Base-by-base conservation (phyloP, 2,888 invertebrate genomes). In the Tiphia femorata region DNA sequence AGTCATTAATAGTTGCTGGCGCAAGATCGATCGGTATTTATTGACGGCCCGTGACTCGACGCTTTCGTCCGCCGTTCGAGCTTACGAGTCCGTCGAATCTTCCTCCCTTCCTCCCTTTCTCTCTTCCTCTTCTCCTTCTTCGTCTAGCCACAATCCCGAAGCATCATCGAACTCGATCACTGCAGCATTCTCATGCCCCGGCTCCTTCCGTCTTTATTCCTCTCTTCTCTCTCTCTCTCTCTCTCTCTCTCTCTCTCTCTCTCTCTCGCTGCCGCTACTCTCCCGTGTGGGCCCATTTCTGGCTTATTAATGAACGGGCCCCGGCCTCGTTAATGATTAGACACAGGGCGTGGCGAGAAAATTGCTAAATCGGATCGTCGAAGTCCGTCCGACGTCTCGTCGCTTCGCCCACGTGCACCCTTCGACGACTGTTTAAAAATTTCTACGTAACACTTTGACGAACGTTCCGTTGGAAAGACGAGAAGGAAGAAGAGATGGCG, bases 21-120 rank as follows among this genome's bases (percentile, higher is more conserved):
- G 63, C 56, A 62, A 67, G 77, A 79, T 79, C 79, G 81, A 82
- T 82, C 76, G 79, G 75, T 79, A 79, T 80, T 81, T 83, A 83
- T 83, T 77, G 79, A 81, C 72, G 62, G 70, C 52, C 75, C 71
- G 79, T 83, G 83, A 83, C 73, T 81, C 80, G 77, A 76, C 80
- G 63, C 20, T 72, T 79, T 77, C 73, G 62, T 56, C 33, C 52
- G 37, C 23, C 59, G 47, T 41, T 21, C 47, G 23, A 52, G 27
- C n/a, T n/a, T 43, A 43, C 47, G 49, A n/a, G n/a, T 52, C 64
- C 68, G 56, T 58, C 38, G 55, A 46, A 43, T 57, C 57, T 40
- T 58, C 57, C 49, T 42, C 30, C 47, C 41, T 41, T 23, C 41
- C 7, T 47, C 23, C 5, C 27, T 48, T 27, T 44, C 30, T 44